These are phyloP conservation scores for Hoplostethus atlanticus DNA, from an alignment of 2,797 vertebrate species.

Conservation along the genomic window DNA sequence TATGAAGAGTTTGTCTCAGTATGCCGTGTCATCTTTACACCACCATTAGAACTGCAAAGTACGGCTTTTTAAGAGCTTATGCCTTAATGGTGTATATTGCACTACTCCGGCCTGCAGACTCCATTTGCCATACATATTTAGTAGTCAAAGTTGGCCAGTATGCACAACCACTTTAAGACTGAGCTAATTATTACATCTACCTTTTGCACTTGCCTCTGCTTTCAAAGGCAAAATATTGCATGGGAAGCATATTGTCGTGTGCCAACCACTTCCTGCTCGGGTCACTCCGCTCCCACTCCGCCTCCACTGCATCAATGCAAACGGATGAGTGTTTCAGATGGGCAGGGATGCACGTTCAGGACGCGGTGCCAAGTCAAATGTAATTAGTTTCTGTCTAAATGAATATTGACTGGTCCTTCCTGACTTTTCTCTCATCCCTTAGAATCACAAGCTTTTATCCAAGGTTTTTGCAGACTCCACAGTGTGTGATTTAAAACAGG, in stretches of 20 bases:
- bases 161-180: too few relatives aligned
- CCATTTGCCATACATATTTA: too few relatives aligned
- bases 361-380: slow-evolving; percentile 60
- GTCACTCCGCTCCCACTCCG: slow-evolving; percentile 12
- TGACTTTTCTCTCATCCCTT: slow-evolving; percentile 49
- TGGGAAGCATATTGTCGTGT: slow-evolving; percentile 16
- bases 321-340: slow-evolving; percentile 40
- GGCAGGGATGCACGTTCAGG: slow-evolving; percentile 26
- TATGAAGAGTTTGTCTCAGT: slow-evolving; percentile 21
- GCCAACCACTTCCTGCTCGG: slow-evolving; percentile 12
- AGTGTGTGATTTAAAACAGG: slow-evolving; percentile 59
- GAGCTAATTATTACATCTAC: background rate
- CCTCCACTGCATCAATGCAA: slow-evolving; percentile 25
- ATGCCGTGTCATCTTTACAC: background rate
- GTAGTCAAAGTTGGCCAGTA: too few relatives aligned
- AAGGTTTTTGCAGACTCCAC: slow-evolving; percentile 23
- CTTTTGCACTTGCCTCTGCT: background rate
- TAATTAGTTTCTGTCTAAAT: slow-evolving; percentile 62
- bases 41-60: too few relatives aligned
- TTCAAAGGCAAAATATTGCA: slow-evolving; percentile 2
- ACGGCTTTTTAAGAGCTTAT: too few relatives aligned
- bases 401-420: slow-evolving; percentile 51
- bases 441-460: slow-evolving; percentile 39
- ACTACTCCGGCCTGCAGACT: too few relatives aligned
- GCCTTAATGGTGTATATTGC: too few relatives aligned